Evolutionary conservation across 2,113 vertebrate genomes (phyloP).

Genomic region (Carassius carassius): DNA sequence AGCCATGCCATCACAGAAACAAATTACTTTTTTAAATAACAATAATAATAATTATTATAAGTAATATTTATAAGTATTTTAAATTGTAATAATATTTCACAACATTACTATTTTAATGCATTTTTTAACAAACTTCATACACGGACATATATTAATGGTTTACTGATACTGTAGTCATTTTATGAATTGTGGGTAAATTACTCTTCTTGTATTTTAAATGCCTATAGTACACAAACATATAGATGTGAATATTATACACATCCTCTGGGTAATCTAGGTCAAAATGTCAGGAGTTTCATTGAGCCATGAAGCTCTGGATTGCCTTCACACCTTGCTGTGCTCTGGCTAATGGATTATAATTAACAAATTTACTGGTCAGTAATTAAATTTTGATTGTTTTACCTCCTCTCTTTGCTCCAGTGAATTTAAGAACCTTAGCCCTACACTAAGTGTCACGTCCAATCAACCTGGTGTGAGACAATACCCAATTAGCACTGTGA

Average conservation of each 20-base stretch:
- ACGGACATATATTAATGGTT: neutral
- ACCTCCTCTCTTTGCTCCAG: slow-evolving; percentile 43
- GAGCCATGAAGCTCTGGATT: slow-evolving; percentile 46
- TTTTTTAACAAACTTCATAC: neutral
- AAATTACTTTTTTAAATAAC: no score
- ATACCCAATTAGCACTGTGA: slow-evolving; percentile 86
- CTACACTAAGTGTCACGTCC: slow-evolving; percentile 79
- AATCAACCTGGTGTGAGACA: slow-evolving; percentile 77
- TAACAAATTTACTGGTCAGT: slow-evolving; percentile 84
- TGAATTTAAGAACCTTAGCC: slow-evolving; percentile 73
- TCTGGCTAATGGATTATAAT: slow-evolving; percentile 84
- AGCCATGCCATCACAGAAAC: neutral
- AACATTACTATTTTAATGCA: neutral
- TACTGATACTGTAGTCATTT: neutral
- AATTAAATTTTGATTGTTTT: slow-evolving; percentile 79
- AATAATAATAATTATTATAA: no score
- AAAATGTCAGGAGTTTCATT: slow-evolving; percentile 67
- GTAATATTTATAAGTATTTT: no score
- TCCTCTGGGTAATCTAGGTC: slow-evolving; percentile 65
- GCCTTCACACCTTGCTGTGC: slow-evolving; percentile 70
- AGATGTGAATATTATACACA: neutral
- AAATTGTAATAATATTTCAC: neutral
- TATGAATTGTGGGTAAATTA: neutral
- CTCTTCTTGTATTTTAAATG: neutral
- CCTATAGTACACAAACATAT: neutral